Evolutionary conservation across 2,113 vertebrate genomes (phyloP), one percentile per base, ranked within the genome.

Genomic region (Chaetops frenatus): DNA sequence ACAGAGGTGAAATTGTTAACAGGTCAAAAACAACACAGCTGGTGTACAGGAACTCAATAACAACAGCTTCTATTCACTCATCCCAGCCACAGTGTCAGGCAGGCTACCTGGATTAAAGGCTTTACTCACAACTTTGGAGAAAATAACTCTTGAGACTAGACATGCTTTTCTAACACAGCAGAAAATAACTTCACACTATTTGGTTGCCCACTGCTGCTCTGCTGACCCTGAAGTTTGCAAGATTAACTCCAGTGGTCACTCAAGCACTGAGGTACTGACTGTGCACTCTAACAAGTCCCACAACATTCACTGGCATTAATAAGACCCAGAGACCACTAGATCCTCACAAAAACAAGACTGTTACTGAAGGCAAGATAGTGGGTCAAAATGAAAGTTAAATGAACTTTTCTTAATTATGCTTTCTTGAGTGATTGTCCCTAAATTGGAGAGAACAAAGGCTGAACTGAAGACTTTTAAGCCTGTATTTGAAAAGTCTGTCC

Each of bases 231-330:
- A 48, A 57, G 44, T 29, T 9, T 54, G 44, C 15, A 64, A 71
- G 23, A 78, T 38, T 53, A 91, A 62, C 8, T 54, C 57, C 45
- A 88, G 10, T 1, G 6, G 20, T 36, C 38, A 62, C 36, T n/a
- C 28, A 66, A 33, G 47, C 38, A 51, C 0, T 5, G 23, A 15
- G 36, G 4, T 62, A 19, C 28, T 56, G 36, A 28, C 18, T 44
- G 23, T 19, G 65, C 64, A 61, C 21, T 4, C 21, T 19, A 29
- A 28, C 0, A 0, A 71, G 25, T 31, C 45, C 54, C 54, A 56
- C 50, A 83, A 11, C 3, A 83, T 31, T 17, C 76, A 35, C 25
- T 12, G 15, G 22, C 22, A 29, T 18, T 69, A 65, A 1, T 1
- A 81, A 58, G 67, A 83, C 12, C 6, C 40, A 89, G n/a, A 50